Percentiles rank a stretch among this genome's conserved stretches.
These are phyloP conservation scores for Cichlasoma orientale DNA, from an alignment of 2,797 vertebrate genomes.

Conservation along the genomic window DNA sequence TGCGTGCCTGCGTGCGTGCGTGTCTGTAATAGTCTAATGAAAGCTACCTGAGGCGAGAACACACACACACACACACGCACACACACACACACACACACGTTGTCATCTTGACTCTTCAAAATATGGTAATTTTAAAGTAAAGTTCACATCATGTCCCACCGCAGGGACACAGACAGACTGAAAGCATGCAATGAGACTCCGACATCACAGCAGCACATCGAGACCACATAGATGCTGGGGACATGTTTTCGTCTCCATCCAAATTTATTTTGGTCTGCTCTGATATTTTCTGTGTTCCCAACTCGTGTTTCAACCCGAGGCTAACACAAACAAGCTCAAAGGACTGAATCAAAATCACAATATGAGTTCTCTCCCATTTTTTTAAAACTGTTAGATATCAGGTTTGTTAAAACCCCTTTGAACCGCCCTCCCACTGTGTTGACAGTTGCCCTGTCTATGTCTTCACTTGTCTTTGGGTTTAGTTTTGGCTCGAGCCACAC, in stretches of 20 bases:
- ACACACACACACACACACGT: neutral
- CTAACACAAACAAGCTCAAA: slow-evolving; percentile 2
- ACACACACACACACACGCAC: too few species aligned
- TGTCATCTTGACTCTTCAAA: neutral
- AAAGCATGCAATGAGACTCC: neutral
- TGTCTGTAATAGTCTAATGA: too few species aligned
- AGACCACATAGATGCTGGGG: neutral
- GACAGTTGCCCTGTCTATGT: neutral
- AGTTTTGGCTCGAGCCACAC: neutral
- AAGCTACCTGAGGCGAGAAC: too few species aligned
- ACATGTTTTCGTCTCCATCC: slow-evolving; percentile 6
- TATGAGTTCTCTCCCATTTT: neutral
- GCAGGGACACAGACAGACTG: accelerated
- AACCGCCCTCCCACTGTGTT: neutral
- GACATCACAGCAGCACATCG: neutral
- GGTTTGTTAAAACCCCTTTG: neutral
- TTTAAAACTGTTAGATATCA: neutral
- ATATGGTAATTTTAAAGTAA: neutral
- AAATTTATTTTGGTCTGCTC: slow-evolving; percentile 7
- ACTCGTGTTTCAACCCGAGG: slow-evolving; percentile 10
- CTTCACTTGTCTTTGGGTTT: slow-evolving; percentile 1
- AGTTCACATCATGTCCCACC: accelerated
- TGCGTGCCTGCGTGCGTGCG: too few species aligned
- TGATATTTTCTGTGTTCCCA: slow-evolving; percentile 8
- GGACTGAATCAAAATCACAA: neutral